These are phyloP conservation scores for Mechanitis messenoides DNA, from an alignment of 2,888 invertebrate species.

Conservation along the genomic window DNA sequence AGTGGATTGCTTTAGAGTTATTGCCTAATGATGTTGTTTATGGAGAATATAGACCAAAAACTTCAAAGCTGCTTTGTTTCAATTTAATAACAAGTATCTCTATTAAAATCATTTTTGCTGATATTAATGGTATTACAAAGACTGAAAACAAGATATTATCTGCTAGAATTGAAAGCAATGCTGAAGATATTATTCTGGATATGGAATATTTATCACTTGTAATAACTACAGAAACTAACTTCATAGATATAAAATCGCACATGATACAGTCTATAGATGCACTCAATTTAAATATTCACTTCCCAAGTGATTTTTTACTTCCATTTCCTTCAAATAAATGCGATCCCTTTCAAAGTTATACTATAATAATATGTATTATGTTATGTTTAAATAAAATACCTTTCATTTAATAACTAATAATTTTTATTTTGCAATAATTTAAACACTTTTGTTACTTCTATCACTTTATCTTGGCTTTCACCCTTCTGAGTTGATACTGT, in stretches of 20 bases:
- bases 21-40: constrained; percentile 35
- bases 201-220: constrained; percentile 46
- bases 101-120: constrained; percentile 47
- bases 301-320: constrained; percentile 85
- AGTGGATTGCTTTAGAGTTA: constrained; percentile 47
- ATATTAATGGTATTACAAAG: constrained; percentile 37
- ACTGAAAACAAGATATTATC: constrained; percentile 49
- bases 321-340: constrained; percentile 73
- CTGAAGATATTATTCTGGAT: constrained; percentile 46
- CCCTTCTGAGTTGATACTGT: constrained; percentile 54
- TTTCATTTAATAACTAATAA: constrained; percentile 60
- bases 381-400: constrained; percentile 54
- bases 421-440: constrained; percentile 74
- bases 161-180: constrained; percentile 36
- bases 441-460: constrained; percentile 70
- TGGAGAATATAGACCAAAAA: constrained; percentile 43
- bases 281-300: constrained; percentile 79
- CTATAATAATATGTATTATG: constrained; percentile 24
- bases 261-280: constrained; percentile 69
- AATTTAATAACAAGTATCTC: constrained; percentile 52
- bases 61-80: constrained; percentile 48
- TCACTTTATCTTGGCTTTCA: constrained; percentile 68
- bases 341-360: constrained; percentile 18
- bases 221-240: constrained; percentile 54
- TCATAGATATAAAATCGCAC: constrained; percentile 55